phyloP scores from a whole-genome alignment of 2,113 vertebrate genomes.

The Aix galericulata region DNA sequence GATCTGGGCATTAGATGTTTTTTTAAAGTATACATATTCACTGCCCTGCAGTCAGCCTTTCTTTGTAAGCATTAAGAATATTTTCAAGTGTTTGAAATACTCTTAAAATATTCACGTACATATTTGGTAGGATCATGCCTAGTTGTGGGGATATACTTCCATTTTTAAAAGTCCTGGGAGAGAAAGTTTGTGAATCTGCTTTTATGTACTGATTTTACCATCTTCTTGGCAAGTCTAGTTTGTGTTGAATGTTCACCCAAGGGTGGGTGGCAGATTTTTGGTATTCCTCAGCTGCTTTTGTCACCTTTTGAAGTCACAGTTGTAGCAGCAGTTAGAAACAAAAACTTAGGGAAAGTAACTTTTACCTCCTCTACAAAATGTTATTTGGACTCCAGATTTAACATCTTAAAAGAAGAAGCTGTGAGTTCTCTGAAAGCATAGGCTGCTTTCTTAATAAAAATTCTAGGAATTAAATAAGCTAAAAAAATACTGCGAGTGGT shows the following conservation, averaged over 20 bases:
- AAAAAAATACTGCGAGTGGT: background rate
- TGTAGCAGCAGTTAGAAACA: background rate
- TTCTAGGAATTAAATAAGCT: background rate
- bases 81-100: background rate
- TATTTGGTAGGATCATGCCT: background rate
- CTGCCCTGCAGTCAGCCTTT: background rate
- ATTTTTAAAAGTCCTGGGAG: background rate
- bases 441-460: background rate
- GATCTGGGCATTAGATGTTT: background rate
- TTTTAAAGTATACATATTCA: background rate
- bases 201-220: background rate
- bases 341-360: background rate
- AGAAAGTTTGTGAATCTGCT: background rate
- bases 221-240: background rate
- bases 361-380: background rate
- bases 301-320: background rate
- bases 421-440: background rate
- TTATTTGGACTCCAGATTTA: background rate
- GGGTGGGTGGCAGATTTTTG: background rate
- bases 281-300: background rate
- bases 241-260: background rate
- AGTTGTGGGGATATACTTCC: background rate
- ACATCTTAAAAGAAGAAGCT: background rate
- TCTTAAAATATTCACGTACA: fast-evolving
- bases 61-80: background rate